Evolutionary conservation across 2,888 invertebrate species (phyloP).

Genomic region (Lasioglossum villosulum): DNA sequence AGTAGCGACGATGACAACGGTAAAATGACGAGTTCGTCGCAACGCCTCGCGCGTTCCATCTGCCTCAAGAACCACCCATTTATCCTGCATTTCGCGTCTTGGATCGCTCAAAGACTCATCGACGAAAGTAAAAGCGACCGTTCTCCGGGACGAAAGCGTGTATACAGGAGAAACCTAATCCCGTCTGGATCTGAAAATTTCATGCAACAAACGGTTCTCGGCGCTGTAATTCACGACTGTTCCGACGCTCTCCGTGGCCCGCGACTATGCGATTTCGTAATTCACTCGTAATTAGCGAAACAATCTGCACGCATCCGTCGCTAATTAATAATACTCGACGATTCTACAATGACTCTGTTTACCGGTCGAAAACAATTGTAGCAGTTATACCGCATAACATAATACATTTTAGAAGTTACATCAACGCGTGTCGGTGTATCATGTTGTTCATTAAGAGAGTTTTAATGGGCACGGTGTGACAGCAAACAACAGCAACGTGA

Average conservation of each 20-base stretch:
- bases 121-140: slow-evolving; percentile 18
- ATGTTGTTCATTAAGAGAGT: not conserved
- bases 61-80: slow-evolving; percentile 18
- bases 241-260: not conserved
- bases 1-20: slow-evolving; percentile 41
- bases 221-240: not conserved
- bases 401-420: slow-evolving; percentile 29
- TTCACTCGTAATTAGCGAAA: slow-evolving; percentile 17
- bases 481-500: not conserved
- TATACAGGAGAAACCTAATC: not conserved
- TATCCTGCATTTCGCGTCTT: not conserved
- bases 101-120: not conserved
- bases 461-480: not conserved
- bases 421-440: not conserved
- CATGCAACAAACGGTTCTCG: not conserved
- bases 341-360: slow-evolving; percentile 13
- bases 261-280: not conserved
- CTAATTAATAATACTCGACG: slow-evolving; percentile 22
- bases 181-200: not conserved
- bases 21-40: slow-evolving; percentile 61
- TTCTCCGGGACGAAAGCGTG: not conserved
- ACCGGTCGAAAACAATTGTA: not conserved
- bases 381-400: not conserved
- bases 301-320: not conserved
- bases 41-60: not conserved